Conservation (phyloP, 2,797 vertebrate species). For the Labroides dimidiatus region DNA sequence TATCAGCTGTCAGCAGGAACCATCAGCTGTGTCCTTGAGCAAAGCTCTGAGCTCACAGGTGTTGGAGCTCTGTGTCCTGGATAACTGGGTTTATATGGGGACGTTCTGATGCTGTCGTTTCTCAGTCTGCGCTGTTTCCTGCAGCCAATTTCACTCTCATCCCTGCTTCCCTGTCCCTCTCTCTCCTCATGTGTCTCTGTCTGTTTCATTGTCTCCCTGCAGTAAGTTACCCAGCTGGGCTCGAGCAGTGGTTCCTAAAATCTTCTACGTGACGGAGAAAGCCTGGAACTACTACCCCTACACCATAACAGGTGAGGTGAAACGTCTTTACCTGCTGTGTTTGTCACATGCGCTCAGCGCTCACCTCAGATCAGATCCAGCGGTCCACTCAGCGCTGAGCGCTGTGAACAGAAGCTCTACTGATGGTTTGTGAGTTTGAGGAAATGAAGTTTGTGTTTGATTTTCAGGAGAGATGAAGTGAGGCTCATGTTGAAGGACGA, state of each 20-base stretch:
- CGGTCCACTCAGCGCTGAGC: conserved; percentile 11
- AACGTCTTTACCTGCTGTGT: background rate
- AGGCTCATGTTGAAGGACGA: too few species aligned
- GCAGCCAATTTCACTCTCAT: conserved; percentile 25
- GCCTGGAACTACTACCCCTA: conserved; percentile 99
- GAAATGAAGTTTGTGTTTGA: too few species aligned
- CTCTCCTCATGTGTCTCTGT: conserved; percentile 28
- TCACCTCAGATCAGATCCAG: background rate
- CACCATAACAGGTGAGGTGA: conserved; percentile 92
- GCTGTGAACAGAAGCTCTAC: conserved; percentile 18
- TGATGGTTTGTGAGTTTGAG: background rate
- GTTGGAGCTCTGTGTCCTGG: too few species aligned
- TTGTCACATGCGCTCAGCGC: background rate
- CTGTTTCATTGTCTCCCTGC: conserved; percentile 49
- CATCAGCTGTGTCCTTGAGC: too few species aligned
- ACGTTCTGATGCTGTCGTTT: conserved; percentile 1
- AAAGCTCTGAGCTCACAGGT: too few species aligned
- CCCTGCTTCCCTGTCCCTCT: background rate
- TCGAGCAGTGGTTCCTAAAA: conserved; percentile 96
- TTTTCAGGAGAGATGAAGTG: too few species aligned
- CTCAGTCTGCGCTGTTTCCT: conserved; percentile 26
- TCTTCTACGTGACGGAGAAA: conserved; percentile 98
- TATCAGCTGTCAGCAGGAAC: too few species aligned
- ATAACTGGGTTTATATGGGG: too few species aligned
- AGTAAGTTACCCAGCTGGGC: conserved; percentile 98